Percentiles rank a stretch among this genome's conserved stretches.
phyloP scores from a whole-genome alignment of 1,140 invertebrate genomes.

The Polypedilum vanderplanki region DNA sequence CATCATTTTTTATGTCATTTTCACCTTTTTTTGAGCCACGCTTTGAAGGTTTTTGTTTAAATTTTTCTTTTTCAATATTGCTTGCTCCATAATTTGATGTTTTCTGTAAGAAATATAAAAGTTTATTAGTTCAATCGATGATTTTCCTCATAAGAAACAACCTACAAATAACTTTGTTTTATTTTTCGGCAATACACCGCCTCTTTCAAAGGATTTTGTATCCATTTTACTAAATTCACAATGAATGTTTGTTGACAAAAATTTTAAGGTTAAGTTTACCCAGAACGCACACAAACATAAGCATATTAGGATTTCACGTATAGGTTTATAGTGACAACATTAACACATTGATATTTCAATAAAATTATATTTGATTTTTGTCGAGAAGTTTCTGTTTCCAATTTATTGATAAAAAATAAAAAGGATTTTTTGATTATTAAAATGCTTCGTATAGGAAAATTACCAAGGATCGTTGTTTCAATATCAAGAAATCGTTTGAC shows the following conservation, averaged over 20 bases:
- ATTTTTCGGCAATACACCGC: background rate
- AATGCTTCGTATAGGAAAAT: background rate
- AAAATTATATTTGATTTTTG: background rate
- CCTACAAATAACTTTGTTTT: background rate
- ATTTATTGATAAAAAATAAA: background rate
- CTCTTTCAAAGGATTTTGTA: slow-evolving; percentile 18
- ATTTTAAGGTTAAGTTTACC: background rate
- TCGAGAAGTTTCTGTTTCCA: background rate
- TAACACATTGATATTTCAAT: background rate
- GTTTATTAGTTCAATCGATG: background rate
- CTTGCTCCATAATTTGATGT: background rate
- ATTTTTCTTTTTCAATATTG: slow-evolving; percentile 21
- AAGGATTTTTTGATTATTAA: background rate
- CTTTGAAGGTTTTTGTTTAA: background rate
- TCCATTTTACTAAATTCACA: background rate
- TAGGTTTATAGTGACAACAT: background rate
- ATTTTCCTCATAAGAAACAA: background rate
- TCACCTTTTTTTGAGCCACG: background rate
- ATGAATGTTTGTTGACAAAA: background rate
- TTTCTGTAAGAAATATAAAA: background rate
- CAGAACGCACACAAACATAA: background rate
- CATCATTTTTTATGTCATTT: background rate
- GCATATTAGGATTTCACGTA: background rate
- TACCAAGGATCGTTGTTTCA: background rate
- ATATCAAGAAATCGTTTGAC: background rate